phyloP scores from a whole-genome alignment of 2,888 invertebrate species.

The Cheilosia pagana region DNA sequence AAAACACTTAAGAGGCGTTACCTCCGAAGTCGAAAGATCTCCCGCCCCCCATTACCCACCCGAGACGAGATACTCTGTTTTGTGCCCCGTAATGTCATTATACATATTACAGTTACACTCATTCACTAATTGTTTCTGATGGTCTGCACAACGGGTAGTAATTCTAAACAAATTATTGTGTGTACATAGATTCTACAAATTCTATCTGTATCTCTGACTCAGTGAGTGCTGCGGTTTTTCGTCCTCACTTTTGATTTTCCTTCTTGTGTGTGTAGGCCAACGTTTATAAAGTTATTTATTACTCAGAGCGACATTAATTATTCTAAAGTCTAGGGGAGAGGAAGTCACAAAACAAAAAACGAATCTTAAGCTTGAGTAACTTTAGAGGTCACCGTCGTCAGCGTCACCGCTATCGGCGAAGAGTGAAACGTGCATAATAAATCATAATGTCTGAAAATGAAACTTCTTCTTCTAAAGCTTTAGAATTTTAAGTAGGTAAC shows the following conservation, averaged over 20 bases:
- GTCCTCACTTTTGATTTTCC: conserved; percentile 62
- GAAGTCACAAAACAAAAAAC: neutral
- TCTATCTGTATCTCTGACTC: conserved; percentile 15
- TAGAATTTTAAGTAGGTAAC: conserved; percentile 34
- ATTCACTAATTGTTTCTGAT: conserved; percentile 51
- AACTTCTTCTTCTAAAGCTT: conserved; percentile 24
- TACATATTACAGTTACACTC: conserved; percentile 42
- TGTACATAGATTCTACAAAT: conserved; percentile 10
- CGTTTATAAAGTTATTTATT: conserved; percentile 47
- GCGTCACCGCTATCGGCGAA: conserved; percentile 81
- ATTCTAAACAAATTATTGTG: conserved; percentile 48
- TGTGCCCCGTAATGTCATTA: conserved; percentile 46
- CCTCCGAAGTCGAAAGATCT: conserved; percentile 35
- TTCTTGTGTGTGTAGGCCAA: conserved; percentile 38
- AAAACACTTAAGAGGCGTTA: conserved; percentile 31
- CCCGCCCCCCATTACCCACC: conserved; percentile 7
- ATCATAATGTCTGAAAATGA: conserved; percentile 53
- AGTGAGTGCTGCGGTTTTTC: conserved; percentile 42
- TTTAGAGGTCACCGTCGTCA: conserved; percentile 83
- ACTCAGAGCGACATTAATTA: conserved; percentile 55
- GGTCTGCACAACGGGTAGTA: conserved; percentile 40
- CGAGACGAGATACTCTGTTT: conserved; percentile 34
- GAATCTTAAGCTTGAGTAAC: conserved; percentile 78
- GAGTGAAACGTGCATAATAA: conserved; percentile 78
- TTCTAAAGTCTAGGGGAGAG: conserved; percentile 1